Base-by-base conservation (phyloP, 2,797 vertebrate species). In the Coccyzus lansbergi region DNA sequence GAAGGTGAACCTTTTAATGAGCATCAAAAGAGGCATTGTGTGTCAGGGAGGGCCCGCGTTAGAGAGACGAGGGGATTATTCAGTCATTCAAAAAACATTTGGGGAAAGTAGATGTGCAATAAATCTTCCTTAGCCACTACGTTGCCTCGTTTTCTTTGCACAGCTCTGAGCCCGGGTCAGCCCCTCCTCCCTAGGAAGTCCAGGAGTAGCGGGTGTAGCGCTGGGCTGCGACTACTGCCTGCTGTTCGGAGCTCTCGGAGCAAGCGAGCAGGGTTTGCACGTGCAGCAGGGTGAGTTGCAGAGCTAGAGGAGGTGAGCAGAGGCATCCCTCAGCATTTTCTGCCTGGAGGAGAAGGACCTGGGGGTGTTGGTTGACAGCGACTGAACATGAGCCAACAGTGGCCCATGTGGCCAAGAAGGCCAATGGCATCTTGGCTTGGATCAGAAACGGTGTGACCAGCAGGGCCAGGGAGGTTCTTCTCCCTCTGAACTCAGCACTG, bases 1-100 rank as follows among this genome's bases (percentile, higher is more conserved):
- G 49, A 77, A 86, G 93, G 81, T 83, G 88, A 95, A 86, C 48
- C 86, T 94, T 71, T 80, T 77, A 60, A 93, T 21, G 86, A 86
- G 90, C 77, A 31, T 79, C 90, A 59, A 79, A 93, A 86, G 86
- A 12, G 3, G 7, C 77, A 20, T 49, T 84, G 80, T 88, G 91
- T 24, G 48, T 28, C 48, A 6, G 69, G 82, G 56, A 81, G 88
- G 64, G 72, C 81, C 62, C 16, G 24, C 5, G 67, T 74, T 55
- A 74, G 26, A 55, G 82, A 46, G 65, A 55, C 63, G 3, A 4
- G 46, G 71, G 81, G 67, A 58, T 84, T 74, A 33, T 21, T 75
- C 79, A 46, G 60, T 51, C 82, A 5, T 75, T 88, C 62, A 15
- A 16, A 34, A 86, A 90, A 72, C 31, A 29, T 60, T 84, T 21